Conservation (phyloP, 2,797 vertebrate genomes). For the Heterohyrax brucei region DNA sequence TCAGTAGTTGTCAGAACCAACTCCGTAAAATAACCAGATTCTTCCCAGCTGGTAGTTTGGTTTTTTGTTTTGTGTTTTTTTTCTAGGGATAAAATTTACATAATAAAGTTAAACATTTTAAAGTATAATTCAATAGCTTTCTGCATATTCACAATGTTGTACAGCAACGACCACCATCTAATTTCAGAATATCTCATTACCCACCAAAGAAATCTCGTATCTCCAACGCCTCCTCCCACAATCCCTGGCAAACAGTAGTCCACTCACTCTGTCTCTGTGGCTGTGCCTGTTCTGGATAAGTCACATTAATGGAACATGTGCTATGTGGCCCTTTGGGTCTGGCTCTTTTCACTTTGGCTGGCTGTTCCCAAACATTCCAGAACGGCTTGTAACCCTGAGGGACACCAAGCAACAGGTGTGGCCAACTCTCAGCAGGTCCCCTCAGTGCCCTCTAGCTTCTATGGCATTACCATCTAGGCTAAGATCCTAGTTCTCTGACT, state of each 20-base stretch:
- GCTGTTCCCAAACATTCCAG: too few species aligned
- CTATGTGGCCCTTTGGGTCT: background rate
- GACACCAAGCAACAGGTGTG: background rate
- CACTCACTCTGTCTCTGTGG: background rate
- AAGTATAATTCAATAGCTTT: too few species aligned
- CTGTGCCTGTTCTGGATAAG: background rate
- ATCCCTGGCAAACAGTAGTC: background rate
- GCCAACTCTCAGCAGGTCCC: background rate
- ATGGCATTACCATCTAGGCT: accelerated
- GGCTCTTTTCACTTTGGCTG: background rate
- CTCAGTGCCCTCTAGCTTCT: background rate
- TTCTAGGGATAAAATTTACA: background rate
- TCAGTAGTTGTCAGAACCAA: background rate
- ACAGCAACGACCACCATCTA: too few species aligned
- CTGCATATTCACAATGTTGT: too few species aligned
- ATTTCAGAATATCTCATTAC: background rate
- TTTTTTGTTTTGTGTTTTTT: background rate
- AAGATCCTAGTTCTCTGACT: background rate
- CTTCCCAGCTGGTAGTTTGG: background rate
- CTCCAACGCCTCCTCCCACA: accelerated
- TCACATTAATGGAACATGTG: background rate
- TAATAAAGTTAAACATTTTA: background rate
- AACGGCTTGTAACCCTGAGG: background rate
- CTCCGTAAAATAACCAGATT: background rate
- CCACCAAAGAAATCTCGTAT: background rate